Evolutionary conservation across 2,113 vertebrate genomes (phyloP).

Genomic region (Ictalurus furcatus): DNA sequence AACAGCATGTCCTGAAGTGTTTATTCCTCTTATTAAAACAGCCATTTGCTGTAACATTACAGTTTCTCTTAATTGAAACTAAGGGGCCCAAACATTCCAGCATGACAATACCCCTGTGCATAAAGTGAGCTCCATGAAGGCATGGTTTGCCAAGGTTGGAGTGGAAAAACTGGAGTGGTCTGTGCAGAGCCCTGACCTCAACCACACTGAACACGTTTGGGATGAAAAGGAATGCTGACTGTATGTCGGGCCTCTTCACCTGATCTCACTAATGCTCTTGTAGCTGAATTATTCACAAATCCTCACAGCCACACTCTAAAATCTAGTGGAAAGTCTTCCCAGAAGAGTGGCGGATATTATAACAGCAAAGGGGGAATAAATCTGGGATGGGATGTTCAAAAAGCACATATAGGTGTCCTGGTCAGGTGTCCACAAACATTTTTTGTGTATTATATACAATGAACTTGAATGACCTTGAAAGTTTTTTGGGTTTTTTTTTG

Average conservation of each 20-base stretch:
- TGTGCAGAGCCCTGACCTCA: background rate
- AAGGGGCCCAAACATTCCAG: background rate
- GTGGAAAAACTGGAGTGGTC: background rate
- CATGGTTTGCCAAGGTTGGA: background rate
- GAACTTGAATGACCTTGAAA: background rate
- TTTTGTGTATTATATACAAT: background rate
- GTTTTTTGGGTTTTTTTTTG: background rate
- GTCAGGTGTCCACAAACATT: background rate
- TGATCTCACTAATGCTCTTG: background rate
- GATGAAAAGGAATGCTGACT: background rate
- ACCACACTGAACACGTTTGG: background rate
- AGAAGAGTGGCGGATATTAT: background rate
- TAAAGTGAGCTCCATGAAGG: background rate
- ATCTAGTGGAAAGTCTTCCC: background rate
- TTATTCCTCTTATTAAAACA: background rate
- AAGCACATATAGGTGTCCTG: background rate
- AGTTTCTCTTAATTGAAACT: background rate
- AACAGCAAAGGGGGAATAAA: background rate
- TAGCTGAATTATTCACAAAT: background rate
- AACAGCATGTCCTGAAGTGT: background rate
- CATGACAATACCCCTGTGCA: no score
- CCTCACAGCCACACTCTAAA: background rate
- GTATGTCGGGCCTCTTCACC: background rate
- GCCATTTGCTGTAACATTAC: no score
- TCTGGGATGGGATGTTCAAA: background rate